Evolutionary conservation across 1,140 invertebrate genomes (phyloP), one percentile per base, ranked within the genome.

Genomic region (Pogonomyrmex californicus): DNA sequence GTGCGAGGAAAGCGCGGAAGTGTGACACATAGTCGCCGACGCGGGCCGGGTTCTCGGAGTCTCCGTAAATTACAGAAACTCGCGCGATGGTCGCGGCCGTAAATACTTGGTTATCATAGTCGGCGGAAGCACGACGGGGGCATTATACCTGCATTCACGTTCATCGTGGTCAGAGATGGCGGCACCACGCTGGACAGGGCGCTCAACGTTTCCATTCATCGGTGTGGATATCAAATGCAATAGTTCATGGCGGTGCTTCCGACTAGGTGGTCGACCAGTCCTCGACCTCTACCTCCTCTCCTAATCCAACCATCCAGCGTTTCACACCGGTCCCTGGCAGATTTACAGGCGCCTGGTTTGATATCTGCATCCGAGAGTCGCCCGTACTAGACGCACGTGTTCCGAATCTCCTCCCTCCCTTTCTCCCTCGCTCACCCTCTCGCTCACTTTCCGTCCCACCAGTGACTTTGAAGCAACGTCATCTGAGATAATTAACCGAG

Each of bases 91-190:
- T 88, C 88, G 91, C 87, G 91, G 89, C 89, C 91, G 93, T 95
- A 95, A 94, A 94, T 95, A 95, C 91, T 94, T 93, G 93, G 94
- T 94, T 95, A 95, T 95, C 94, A 94, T 93, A 93, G 85, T 93
- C 92, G 92, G 91, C 92, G 94, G 93, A 95, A 94, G 92, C 90
- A 91, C 73, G 90, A 85, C 91, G 91, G 91, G 49, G 91, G 83
- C 89, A 92, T 93, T 93, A 93, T 90, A 90, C 91, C 90, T 91
- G 91, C 90, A 92, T 93, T 93, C 92, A 92, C 90, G 87, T 90
- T 91, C 88, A 87, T 83, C 78, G 78, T 78, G 88, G 88, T 75
- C 88, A 87, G 88, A 87, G 88, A 89, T 87, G 90, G 78, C 83
- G 85, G 76, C 73, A 79, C 62, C 90, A 47, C 62, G 58, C 38